phyloP scores from a whole-genome alignment of 2,888 invertebrate genomes.

The Poecilobothrus nobilitatus region DNA sequence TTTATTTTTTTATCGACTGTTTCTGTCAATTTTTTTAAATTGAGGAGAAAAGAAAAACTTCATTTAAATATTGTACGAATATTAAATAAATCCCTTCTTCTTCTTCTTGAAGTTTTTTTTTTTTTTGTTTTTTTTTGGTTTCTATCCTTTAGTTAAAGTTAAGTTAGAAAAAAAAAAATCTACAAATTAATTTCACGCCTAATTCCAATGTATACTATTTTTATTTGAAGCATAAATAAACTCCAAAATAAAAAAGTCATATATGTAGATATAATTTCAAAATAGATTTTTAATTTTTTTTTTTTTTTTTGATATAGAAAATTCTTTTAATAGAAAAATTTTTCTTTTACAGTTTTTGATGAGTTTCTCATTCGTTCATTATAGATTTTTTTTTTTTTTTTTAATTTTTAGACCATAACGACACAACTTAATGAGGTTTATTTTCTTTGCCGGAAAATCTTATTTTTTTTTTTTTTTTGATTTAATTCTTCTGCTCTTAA shows the following conservation, averaged over 20 bases:
- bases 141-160: too few species aligned
- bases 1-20: too few species aligned
- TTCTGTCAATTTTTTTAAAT: too few species aligned
- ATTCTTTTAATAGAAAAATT: not conserved
- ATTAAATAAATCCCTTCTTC: too few species aligned
- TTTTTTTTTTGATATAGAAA: not conserved
- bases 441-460: not conserved
- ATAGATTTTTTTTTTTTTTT: not conserved
- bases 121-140: not conserved
- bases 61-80: too few species aligned
- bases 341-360: not conserved
- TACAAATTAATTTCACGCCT: not conserved
- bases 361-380: not conserved
- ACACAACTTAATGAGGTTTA: not conserved
- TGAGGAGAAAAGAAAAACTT: too few species aligned
- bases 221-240: too few species aligned
- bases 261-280: too few species aligned
- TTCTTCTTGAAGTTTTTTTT: too few species aligned
- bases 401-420: not conserved
- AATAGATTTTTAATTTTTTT: too few species aligned
- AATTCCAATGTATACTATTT: not conserved
- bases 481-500: too few species aligned
- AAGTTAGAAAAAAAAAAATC: not conserved
- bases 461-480: not conserved
- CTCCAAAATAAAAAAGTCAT: too few species aligned